Evolutionary conservation across 1,140 invertebrate species (phyloP).

Genomic region (Dryas iulia): DNA sequence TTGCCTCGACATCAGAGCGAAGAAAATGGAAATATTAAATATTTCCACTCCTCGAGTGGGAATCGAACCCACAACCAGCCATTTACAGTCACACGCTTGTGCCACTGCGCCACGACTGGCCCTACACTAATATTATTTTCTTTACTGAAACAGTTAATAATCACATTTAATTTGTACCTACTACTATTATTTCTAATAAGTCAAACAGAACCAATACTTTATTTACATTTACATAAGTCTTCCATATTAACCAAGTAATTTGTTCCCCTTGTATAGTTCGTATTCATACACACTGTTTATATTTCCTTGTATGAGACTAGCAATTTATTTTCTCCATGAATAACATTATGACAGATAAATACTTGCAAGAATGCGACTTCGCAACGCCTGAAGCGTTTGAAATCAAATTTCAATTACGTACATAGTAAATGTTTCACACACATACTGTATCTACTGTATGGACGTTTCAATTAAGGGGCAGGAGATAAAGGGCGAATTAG

Average conservation of each 20-base stretch:
- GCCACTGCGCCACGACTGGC: no score
- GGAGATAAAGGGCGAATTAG: slow-evolving; percentile 35
- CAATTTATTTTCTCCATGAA: slow-evolving; percentile 22
- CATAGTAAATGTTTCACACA: slow-evolving; percentile 18
- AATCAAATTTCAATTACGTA: slow-evolving; percentile 42
- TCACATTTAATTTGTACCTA: no score
- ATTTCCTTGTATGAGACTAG: background rate
- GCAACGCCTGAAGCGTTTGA: slow-evolving; percentile 31
- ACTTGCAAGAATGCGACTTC: slow-evolving; percentile 28
- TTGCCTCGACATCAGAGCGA: no score
- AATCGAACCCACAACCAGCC: no score
- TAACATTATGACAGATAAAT: slow-evolving; percentile 20
- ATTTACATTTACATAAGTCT: background rate
- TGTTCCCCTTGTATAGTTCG: no score
- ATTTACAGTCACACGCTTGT: no score
- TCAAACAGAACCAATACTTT: background rate
- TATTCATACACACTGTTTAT: background rate
- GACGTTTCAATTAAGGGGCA: slow-evolving; percentile 42
- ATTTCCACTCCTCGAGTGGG: no score
- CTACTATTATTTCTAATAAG: background rate
- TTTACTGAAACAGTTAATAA: no score
- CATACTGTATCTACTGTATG: slow-evolving; percentile 23
- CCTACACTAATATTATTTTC: no score
- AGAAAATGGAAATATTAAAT: no score
- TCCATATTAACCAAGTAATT: background rate